Base-by-base conservation (phyloP, 2,113 vertebrate species). In the Gallinago paraguaiae region DNA sequence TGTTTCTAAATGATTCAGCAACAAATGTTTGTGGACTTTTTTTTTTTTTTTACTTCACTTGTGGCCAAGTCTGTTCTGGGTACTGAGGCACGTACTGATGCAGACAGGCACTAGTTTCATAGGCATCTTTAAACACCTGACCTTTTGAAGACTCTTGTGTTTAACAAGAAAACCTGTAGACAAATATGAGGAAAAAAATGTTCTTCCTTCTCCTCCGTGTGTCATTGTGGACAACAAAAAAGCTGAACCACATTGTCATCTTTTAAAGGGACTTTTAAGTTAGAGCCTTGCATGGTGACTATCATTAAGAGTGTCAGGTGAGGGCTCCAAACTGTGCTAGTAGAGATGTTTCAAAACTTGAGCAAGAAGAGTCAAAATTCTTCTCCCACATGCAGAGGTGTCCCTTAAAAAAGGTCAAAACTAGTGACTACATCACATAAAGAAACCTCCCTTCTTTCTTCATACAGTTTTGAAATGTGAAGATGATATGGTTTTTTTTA, bases 1-100 rank as follows among this genome's bases (percentile, higher is more conserved):
- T 56, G 25, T 61, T 89, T 45, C 85, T 67, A 59, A 83, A 60
- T 91, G 89, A 94, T 68, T 94, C 91, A 94, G 87, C 91, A 91
- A 53, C 37, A 91, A 88, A 83, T 13, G 24, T 5, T 53, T 51
- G 37, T 51, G 56, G 45, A 31, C 28, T 19, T 14, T 33, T 60
- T 56, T 33, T 65, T 65, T 76, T 87, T 92, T 71, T 60, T 6
- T 35, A 39, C 45, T 79, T 76, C 2, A 48, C 4, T 72, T 82
- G 19, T 54, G 6, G 22, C 61, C 28, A 88, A 57, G 64, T 43
- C 60, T 74, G 70, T 56, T 51, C 64, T 61, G 43, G 10, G 13
- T 60, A 41, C 20, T 14, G 30, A 83, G 20, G 25, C 16, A 13
- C 2, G 6, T 35, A 24, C 43, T 54, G 13, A 54, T 86, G 56